Evolutionary conservation across 2,797 vertebrate genomes (phyloP).

Genomic region (Lacerta bilineata): DNA sequence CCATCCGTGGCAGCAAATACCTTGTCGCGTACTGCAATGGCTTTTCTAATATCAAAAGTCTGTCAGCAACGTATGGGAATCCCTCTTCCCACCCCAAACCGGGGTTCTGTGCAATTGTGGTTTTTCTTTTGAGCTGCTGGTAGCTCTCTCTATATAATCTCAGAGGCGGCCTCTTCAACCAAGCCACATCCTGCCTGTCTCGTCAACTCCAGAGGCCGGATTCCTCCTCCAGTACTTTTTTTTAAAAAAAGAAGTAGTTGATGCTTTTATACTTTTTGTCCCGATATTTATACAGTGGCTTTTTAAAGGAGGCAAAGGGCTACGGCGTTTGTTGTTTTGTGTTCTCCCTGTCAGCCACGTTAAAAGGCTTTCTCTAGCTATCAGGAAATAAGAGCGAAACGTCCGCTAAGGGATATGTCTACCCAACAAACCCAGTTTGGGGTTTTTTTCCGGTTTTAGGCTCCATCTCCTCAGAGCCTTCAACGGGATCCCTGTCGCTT

Average conservation of each 20-base stretch:
- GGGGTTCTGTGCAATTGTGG: neutral
- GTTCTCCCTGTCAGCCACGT: neutral
- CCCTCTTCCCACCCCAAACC: neutral
- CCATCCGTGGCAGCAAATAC: neutral
- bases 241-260: neutral
- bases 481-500: neutral
- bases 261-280: constrained; percentile 15
- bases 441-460: neutral
- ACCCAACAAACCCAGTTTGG: neutral
- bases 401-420: too few relatives aligned
- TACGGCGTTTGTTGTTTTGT: neutral
- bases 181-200: constrained; percentile 29
- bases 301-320: neutral
- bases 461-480: neutral
- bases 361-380: neutral
- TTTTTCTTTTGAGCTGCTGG: constrained; percentile 13
- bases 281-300: neutral
- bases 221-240: neutral
- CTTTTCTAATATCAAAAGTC: neutral
- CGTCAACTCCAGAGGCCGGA: constrained; percentile 1
- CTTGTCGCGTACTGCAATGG: neutral
- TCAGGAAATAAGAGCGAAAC: neutral
- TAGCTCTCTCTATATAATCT: constrained; percentile 20
- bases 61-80: neutral
- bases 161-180: neutral